phyloP scores from a whole-genome alignment of 2,888 invertebrate genomes.

The Subacronicta megacephala region DNA sequence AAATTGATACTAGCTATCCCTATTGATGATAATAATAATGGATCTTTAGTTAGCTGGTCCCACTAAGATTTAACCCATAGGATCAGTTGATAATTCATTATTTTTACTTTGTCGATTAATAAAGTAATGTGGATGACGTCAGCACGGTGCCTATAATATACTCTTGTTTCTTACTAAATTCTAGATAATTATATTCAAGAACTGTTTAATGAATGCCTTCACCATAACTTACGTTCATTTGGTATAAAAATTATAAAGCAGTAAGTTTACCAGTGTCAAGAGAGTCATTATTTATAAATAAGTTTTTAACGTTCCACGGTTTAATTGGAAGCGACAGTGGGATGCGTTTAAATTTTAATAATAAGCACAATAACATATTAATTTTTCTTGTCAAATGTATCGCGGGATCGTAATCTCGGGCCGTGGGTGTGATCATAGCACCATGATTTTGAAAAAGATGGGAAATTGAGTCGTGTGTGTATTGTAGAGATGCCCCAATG shows the following conservation, averaged over 20 bases:
- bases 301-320: conserved; percentile 47
- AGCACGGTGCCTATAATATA: too few species aligned
- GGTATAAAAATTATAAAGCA: conserved; percentile 48
- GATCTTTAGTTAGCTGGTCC: too few species aligned
- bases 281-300: conserved; percentile 51
- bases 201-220: conserved; percentile 22
- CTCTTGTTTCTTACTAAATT: conserved; percentile 2
- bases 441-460: conserved; percentile 44
- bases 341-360: conserved; percentile 63
- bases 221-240: conserved; percentile 44
- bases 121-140: too few species aligned
- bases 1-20: too few species aligned
- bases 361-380: conserved; percentile 71
- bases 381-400: conserved; percentile 64
- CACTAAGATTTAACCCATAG: too few species aligned
- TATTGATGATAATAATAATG: too few species aligned
- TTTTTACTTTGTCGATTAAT: too few species aligned
- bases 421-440: conserved; percentile 49
- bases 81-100: too few species aligned
- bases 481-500: too few species aligned
- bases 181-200: conserved; percentile 20
- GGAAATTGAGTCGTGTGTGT: not conserved
- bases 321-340: conserved; percentile 55
- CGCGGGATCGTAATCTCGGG: conserved; percentile 62
- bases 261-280: conserved; percentile 13